Base-by-base conservation (phyloP, 2,113 vertebrate genomes). In the Rhinopomastus cyanomelas region DNA sequence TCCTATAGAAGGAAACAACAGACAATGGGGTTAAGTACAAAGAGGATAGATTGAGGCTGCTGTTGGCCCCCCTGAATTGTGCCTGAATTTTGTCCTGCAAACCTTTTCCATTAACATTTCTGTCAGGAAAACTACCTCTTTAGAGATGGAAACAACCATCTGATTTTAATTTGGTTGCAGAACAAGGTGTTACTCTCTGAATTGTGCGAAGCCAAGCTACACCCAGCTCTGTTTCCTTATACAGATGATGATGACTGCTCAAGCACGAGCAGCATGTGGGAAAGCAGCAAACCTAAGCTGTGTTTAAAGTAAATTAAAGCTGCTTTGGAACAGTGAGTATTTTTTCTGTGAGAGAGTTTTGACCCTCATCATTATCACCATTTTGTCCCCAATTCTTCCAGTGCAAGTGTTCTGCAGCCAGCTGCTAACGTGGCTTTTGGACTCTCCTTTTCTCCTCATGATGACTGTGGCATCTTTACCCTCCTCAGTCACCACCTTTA, bases 111-210 rank as follows among this genome's bases (percentile, higher is more conserved):
- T 92, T 93, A 94, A 80, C 85, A 61, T 90, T 90, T 90, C 87
- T 93, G 72, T 75, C 7, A 6, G 86, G 73, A 93, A 92, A 95
- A 85, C 90, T 79, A 82, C 89, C 67, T 78, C 78, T 49, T 32
- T 51, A 60, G 89, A 88, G 49, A 88, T 81, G 81, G 87, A 91
- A 68, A 68, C 86, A 96, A 27, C 51, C 95, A 96, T 95, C 94
- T 96, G 96, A 96, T 59, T 95, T 94, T 67, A 62, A 95, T 96
- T 94, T 95, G 85, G 56, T 68, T 34, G 86, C 60, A 84, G 72
- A 90, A 95, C 67, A 76, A 93, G 81, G 91, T 90, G 88, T 85
- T 93, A 92, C 94, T 84, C 85, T 81, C 84, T 48, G 71, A 76
- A 74, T 83, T 19, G 42, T 73, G 69, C 86, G 48, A 0, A 74